Percentiles rank a stretch among this genome's conserved stretches.
Evolutionary conservation across 2,888 invertebrate genomes (phyloP).

Genomic region (Leptopilina drosophilae): DNA sequence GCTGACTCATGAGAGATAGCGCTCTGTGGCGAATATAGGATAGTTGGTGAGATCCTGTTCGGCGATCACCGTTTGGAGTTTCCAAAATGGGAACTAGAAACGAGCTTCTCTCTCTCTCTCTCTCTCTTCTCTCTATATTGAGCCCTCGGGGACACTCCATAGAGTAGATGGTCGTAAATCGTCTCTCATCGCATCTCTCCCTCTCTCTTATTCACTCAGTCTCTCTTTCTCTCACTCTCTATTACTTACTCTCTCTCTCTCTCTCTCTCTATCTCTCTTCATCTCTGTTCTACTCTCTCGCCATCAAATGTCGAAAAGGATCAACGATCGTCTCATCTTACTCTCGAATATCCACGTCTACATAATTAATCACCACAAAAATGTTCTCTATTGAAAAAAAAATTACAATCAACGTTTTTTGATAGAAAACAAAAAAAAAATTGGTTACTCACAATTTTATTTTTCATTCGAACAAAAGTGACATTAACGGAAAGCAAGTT

Average conservation of each 20-base stretch:
- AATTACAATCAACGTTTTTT: not conserved
- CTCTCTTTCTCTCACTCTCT: too few species aligned
- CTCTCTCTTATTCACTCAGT: too few species aligned
- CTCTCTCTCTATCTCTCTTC: conserved; percentile 50
- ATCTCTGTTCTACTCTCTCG: conserved; percentile 55
- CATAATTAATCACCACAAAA: conserved; percentile 68
- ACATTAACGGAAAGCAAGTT: conserved; percentile 30
- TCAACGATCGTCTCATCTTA: conserved; percentile 53
- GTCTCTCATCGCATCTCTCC: conserved; percentile 47
- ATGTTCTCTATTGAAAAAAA: conserved; percentile 59
- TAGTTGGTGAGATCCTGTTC: conserved; percentile 35
- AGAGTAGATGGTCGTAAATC: conserved; percentile 58
- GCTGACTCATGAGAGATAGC: conserved; percentile 39
- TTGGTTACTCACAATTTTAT: too few species aligned
- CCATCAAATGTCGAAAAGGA: conserved; percentile 56
- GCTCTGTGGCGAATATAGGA: conserved; percentile 31
- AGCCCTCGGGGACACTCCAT: conserved; percentile 51
- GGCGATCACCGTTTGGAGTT: conserved; percentile 49
- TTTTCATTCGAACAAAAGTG: too few species aligned
- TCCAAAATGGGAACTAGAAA: conserved; percentile 53
- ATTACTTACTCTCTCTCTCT: conserved; percentile 36
- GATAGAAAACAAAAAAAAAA: too few species aligned
- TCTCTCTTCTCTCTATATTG: conserved; percentile 48
- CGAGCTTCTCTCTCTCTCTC: conserved; percentile 48
- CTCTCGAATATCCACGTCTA: conserved; percentile 53